These are phyloP conservation scores for Tetranychus truncatus DNA, from an alignment of 2,888 invertebrate genomes.

Conservation along the genomic window DNA sequence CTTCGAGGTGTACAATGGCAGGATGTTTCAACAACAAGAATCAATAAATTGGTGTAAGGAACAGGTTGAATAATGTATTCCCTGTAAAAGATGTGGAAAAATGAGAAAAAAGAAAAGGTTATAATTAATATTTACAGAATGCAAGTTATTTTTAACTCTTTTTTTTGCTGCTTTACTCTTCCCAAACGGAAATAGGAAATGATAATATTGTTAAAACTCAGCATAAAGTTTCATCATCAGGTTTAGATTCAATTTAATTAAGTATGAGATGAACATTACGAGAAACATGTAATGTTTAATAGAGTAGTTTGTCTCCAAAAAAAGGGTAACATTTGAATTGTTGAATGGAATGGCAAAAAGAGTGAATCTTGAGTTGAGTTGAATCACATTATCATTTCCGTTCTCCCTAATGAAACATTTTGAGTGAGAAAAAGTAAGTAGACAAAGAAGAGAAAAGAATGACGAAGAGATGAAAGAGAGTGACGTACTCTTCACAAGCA, in stretches of 20 bases:
- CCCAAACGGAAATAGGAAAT: not conserved
- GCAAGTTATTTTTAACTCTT: not conserved
- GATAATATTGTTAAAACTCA: not conserved
- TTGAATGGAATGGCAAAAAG: too few species aligned
- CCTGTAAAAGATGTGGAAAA: conserved; percentile 18
- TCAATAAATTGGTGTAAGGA: conserved; percentile 27
- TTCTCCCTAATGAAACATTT: not conserved
- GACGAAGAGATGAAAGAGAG: not conserved
- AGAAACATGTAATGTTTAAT: too few species aligned
- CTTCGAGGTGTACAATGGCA: conserved; percentile 25
- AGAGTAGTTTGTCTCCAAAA: too few species aligned
- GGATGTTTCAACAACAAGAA: conserved; percentile 25
- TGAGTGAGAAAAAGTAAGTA: not conserved
- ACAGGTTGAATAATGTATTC: conserved; percentile 27
- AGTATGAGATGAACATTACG: too few species aligned
- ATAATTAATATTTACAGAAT: too few species aligned
- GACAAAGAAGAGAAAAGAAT: not conserved
- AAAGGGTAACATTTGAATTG: too few species aligned
- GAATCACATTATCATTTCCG: too few species aligned
- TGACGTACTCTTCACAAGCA: conserved; percentile 16
- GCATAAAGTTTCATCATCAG: not conserved
- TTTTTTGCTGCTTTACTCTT: conserved; percentile 1
- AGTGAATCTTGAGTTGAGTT: too few species aligned
- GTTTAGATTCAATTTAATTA: too few species aligned
- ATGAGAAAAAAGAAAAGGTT: not conserved